Conservation (phyloP, 92 coral and sea anemone genomes). For the Ricordea florida region DNA sequence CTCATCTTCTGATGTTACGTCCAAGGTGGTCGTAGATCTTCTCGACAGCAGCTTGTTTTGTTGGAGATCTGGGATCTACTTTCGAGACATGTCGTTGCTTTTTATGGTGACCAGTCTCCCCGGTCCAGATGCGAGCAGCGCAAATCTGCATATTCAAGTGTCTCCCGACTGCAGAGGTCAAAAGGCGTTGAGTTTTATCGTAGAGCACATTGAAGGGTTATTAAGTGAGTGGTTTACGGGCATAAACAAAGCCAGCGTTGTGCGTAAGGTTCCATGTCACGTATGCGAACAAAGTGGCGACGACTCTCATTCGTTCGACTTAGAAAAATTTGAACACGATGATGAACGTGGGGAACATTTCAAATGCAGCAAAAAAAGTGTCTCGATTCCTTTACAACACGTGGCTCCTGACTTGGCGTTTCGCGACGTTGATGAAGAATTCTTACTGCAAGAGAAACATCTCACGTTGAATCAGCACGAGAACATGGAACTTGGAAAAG, state of each 20-base stretch:
- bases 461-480: constrained; percentile 27
- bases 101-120: constrained; percentile 10
- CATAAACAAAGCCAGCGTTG: constrained; percentile 29
- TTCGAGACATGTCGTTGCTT: constrained; percentile 14
- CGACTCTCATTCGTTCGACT: constrained; percentile 48
- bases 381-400: not conserved
- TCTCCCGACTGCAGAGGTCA: constrained; percentile 49
- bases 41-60: constrained; percentile 9
- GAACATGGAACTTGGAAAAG: constrained; percentile 11
- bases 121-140: not conserved
- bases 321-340: constrained; percentile 49
- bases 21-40: not conserved
- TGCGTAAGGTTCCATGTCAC: constrained; percentile 56
- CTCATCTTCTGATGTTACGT: not conserved
- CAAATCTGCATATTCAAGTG: constrained; percentile 34
- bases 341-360: constrained; percentile 1
- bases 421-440: constrained; percentile 29
- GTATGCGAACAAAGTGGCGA: constrained; percentile 37
- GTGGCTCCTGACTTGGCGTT: constrained; percentile 44
- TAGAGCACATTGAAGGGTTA: constrained; percentile 65
- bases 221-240: constrained; percentile 75
- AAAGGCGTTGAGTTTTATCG: constrained; percentile 46
- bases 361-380: constrained; percentile 9
- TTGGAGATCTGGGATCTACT: constrained; percentile 65
- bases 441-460: constrained; percentile 10